Percentiles rank a stretch among this genome's conserved stretches.
Evolutionary conservation across 2,113 vertebrate genomes (phyloP).

Genomic region (Nerophis ophidion): DNA sequence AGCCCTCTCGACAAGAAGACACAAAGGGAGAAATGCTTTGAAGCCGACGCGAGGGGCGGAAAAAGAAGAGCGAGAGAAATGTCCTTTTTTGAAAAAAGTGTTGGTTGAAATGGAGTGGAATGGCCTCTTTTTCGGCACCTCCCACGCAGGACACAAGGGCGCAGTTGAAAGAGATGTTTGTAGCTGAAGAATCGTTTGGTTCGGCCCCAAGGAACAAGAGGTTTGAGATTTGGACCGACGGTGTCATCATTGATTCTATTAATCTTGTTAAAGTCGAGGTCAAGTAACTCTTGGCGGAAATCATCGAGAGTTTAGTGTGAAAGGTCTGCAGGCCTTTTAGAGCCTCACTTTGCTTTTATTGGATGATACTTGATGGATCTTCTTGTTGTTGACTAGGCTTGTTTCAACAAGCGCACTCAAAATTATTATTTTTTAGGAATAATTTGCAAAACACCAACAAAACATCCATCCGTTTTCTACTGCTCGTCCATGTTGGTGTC

Average conservation of each 20-base stretch:
- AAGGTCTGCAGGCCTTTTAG: background rate
- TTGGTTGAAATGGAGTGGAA: conserved; percentile 50
- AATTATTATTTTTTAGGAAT: too few relatives aligned
- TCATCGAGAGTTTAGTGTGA: background rate
- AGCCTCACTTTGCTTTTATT: background rate
- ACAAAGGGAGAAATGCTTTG: conserved; percentile 50
- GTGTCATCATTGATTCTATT: background rate
- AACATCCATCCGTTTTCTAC: too few relatives aligned
- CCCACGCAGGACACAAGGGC: conserved; percentile 34
- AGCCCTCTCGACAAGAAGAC: conserved; percentile 47
- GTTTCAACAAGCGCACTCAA: too few relatives aligned
- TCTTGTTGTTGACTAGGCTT: too few relatives aligned
- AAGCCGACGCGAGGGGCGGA: conserved; percentile 32
- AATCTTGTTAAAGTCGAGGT: background rate
- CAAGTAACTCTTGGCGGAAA: background rate
- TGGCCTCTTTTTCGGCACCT: conserved; percentile 25
- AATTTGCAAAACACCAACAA: too few relatives aligned
- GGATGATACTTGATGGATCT: too few relatives aligned
- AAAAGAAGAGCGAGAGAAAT: conserved; percentile 16
- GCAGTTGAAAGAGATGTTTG: conserved; percentile 35
- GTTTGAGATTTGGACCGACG: background rate
- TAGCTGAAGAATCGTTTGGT: conserved; percentile 22
- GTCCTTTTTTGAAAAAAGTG: conserved; percentile 26
- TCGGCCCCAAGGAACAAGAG: conserved; percentile 11
- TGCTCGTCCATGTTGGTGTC: too few relatives aligned